Evolutionary conservation across 2,888 invertebrate species (phyloP).

Genomic region (Xanthia icteritia): DNA sequence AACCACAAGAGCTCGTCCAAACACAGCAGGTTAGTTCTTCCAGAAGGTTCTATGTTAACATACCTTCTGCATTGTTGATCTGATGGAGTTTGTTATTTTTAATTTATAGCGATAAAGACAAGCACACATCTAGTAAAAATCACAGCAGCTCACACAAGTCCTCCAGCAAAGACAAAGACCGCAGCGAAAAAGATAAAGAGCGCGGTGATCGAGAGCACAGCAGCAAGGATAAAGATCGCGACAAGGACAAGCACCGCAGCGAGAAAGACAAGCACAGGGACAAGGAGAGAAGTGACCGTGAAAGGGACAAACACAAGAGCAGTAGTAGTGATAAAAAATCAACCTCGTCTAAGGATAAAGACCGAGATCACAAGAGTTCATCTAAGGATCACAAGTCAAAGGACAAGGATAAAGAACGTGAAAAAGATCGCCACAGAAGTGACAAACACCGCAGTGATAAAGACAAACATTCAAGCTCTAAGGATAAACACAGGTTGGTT

Average conservation of each 20-base stretch:
- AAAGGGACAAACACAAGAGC: slow-evolving; percentile 80
- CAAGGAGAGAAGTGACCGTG: slow-evolving; percentile 73
- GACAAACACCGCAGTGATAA: slow-evolving; percentile 85
- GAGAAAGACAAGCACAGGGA: slow-evolving; percentile 86
- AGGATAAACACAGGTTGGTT: slow-evolving; percentile 90
- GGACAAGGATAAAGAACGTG: slow-evolving; percentile 74
- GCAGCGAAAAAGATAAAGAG: slow-evolving; percentile 78
- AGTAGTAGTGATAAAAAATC: slow-evolving; percentile 81
- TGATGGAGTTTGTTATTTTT: slow-evolving; percentile 45
- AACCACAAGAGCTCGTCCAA: slow-evolving; percentile 90
- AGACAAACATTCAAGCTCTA: slow-evolving; percentile 88
- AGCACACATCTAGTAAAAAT: slow-evolving; percentile 89
- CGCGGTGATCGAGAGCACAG: slow-evolving; percentile 76
- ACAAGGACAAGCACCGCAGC: slow-evolving; percentile 82
- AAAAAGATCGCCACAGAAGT: slow-evolving; percentile 84
- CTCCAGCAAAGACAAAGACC: slow-evolving; percentile 88
- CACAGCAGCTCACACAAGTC: slow-evolving; percentile 90
- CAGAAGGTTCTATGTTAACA: slow-evolving; percentile 77
- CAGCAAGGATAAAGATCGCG: slow-evolving; percentile 77
- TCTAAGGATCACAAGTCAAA: slow-evolving; percentile 70
- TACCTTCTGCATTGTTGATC: slow-evolving; percentile 35
- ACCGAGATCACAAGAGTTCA: slow-evolving; percentile 71
- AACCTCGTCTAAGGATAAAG: slow-evolving; percentile 86
- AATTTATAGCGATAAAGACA: slow-evolving; percentile 86
- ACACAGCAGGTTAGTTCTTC: slow-evolving; percentile 87